Percentiles rank a stretch among this genome's conserved stretches.
These are phyloP conservation scores for Drosophila arizonae DNA, from an alignment of 1,140 invertebrate genomes.

Conservation along the genomic window DNA sequence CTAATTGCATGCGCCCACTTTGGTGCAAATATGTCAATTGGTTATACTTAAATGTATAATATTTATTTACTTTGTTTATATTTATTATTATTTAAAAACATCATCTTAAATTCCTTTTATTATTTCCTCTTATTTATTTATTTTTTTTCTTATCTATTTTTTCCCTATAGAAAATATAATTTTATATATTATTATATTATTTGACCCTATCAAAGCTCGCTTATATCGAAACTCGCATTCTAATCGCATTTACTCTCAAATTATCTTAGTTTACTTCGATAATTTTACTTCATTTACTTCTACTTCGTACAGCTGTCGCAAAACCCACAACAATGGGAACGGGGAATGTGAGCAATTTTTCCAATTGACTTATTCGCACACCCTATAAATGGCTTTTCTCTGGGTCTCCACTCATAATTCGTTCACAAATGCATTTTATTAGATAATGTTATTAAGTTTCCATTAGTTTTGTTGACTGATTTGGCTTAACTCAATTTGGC, in stretches of 20 bases:
- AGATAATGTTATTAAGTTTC: constrained; percentile 66
- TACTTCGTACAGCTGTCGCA: constrained; percentile 67
- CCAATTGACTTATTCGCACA: constrained; percentile 60
- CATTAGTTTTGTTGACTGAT: constrained; percentile 69
- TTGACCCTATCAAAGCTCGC: not conserved
- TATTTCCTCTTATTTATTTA: too few species aligned
- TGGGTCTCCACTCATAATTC: constrained; percentile 56
- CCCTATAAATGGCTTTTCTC: constrained; percentile 35
- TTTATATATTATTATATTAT: too few species aligned
- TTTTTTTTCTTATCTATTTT: too few species aligned
- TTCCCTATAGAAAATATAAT: too few species aligned
- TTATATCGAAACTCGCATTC: constrained; percentile 1
- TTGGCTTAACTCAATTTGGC: constrained; percentile 58
- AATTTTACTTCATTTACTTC: too few species aligned
- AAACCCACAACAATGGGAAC: constrained; percentile 36
- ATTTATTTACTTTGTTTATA: too few species aligned
- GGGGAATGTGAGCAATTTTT: constrained; percentile 36
- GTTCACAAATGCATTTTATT: constrained; percentile 60
- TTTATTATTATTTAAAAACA: too few species aligned
- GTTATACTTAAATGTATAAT: not conserved
- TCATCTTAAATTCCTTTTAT: too few species aligned
- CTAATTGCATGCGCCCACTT: constrained; percentile 23
- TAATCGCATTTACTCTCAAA: constrained; percentile 58
- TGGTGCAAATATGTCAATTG: constrained; percentile 2
- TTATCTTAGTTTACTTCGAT: constrained; percentile 43